phyloP scores from a whole-genome alignment of 2,113 vertebrate species.

The Porphyrio hochstetteri region DNA sequence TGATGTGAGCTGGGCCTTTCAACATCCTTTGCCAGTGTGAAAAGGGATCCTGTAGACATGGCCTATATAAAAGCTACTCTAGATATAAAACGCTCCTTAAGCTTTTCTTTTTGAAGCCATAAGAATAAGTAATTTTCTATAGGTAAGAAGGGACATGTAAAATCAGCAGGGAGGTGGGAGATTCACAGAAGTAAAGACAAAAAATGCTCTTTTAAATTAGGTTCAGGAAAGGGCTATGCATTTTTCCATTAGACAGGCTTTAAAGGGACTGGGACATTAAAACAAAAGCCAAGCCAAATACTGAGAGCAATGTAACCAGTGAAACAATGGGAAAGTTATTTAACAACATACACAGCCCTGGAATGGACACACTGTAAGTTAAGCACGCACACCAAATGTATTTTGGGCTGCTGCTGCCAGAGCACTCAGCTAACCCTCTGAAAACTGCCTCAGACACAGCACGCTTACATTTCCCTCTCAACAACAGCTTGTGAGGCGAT shows the following conservation, averaged over 20 bases:
- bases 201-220: neutral
- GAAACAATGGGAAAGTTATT: constrained; percentile 59
- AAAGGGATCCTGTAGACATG: neutral
- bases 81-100: neutral
- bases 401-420: constrained; percentile 30
- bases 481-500: constrained; percentile 39
- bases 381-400: constrained; percentile 46
- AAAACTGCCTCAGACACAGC: neutral
- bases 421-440: constrained; percentile 3
- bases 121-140: neutral
- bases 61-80: neutral
- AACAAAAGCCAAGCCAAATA: constrained; percentile 49
- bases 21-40: neutral
- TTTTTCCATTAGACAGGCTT: constrained; percentile 22
- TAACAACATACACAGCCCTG: constrained; percentile 35
- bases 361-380: neutral
- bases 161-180: neutral
- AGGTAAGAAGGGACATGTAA: neutral
- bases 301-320: constrained; percentile 19
- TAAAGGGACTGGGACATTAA: neutral
- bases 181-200: neutral
- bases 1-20: neutral
- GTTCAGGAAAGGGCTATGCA: neutral
- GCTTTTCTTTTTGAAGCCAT: neutral
- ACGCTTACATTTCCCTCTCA: constrained; percentile 27